Base-by-base conservation (phyloP, 2,888 invertebrate genomes). In the Dasysyrphus albostriatus region DNA sequence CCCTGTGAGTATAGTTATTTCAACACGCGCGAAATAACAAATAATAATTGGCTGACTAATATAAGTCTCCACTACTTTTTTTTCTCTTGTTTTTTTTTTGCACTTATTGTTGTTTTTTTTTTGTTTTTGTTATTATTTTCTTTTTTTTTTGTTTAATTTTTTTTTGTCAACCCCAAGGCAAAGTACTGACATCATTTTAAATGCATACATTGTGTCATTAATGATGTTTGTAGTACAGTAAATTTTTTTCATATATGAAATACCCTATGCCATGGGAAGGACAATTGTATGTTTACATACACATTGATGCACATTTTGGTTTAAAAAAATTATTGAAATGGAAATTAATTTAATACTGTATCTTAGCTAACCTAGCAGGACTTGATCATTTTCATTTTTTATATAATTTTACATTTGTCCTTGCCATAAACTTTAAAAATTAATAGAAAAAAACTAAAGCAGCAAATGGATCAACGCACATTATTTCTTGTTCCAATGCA, bases 31-130 rank as follows among this genome's bases (percentile, higher is more conserved):
- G 73, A 85, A 82, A 82, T 78, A 82, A 76, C 82, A 85, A 82
- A 82, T 77, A 85, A 85, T 81, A 76, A 85, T 85, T 85, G 85
- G 82, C 82, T 82, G 85, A 85, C 85, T 85, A 85, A 82, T 85
- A 85, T 75, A 76, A 78, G 85, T 82, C 82, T 85, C 65, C 65
- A 63, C 39, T 69, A 69, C 5, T 39, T 69, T 39, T 54, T 19
- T 51, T 59, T 39, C 19, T 24, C 24, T 39, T 14, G n/a, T n/a
- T 58, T 70, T 76, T 69, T 70, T 75, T 42, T 63, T 63, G 47
- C 65, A 77, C 47, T 84, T 80, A 76, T 84, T 84, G 67, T 81
- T 85, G 47, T 47, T 79, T 39, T 79, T 37, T 83, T 32, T 16
- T 54, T 42, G n/a, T n/a, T n/a, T 54, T 49, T 49, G 12, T 80